Evolutionary conservation across 2,113 vertebrate species (phyloP).

Genomic region (Mustela lutreola): DNA sequence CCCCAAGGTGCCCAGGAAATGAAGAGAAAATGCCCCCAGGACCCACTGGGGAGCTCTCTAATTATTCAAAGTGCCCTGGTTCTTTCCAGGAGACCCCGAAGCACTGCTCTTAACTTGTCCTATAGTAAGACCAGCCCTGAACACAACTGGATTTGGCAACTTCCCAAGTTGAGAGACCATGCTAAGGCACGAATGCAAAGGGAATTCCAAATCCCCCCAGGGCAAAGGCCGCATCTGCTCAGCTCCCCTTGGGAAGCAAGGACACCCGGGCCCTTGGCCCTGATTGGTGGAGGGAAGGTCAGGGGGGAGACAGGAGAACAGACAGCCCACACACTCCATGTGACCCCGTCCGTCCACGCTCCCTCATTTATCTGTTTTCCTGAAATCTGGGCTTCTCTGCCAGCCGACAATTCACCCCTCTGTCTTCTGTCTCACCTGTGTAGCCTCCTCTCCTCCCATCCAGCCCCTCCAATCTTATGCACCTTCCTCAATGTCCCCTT

Average conservation of each 20-base stretch:
- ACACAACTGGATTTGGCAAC: background rate
- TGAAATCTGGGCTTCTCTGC: background rate
- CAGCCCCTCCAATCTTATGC: background rate
- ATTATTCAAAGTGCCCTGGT: background rate
- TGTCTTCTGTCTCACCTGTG: background rate
- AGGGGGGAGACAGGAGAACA: background rate
- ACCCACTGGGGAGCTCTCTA: background rate
- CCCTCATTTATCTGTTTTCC: background rate
- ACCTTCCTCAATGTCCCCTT: background rate
- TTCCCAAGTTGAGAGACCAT: slow-evolving; percentile 1
- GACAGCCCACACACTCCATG: background rate
- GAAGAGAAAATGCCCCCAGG: background rate
- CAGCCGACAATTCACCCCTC: background rate
- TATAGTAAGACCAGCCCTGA: background rate
- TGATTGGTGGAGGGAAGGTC: background rate
- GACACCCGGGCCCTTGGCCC: background rate
- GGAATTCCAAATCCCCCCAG: background rate
- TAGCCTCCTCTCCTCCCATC: background rate
- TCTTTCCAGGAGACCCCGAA: background rate
- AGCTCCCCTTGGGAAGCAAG: background rate
- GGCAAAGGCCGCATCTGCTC: background rate
- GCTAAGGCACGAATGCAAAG: background rate
- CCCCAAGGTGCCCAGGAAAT: background rate
- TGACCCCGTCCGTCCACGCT: background rate
- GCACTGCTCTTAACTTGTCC: slow-evolving; percentile 15